These are phyloP conservation scores for Rhamnusium bicolor DNA, from an alignment of 2,888 invertebrate genomes.

Conservation along the genomic window DNA sequence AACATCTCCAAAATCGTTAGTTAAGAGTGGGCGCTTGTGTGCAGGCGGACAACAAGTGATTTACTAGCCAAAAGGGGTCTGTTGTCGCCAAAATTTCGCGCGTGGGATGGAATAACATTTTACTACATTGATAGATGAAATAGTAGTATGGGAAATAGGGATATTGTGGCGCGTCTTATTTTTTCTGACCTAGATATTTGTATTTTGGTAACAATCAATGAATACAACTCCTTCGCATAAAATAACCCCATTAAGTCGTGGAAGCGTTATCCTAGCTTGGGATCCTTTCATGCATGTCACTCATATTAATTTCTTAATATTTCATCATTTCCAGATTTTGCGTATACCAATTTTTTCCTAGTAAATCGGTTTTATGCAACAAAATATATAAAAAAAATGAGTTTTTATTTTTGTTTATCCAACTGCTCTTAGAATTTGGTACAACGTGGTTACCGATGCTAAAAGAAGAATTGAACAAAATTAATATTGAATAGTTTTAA, in stretches of 20 bases:
- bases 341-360: no score
- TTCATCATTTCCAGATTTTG: no score
- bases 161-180: constrained; percentile 11
- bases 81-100: constrained; percentile 41
- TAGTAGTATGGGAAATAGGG: constrained; percentile 2
- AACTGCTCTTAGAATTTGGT: no score
- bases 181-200: constrained; percentile 21
- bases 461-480: no score
- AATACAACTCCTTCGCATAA: neutral
- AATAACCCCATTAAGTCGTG: constrained; percentile 6
- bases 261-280: neutral
- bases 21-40: constrained; percentile 18
- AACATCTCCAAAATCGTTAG: constrained; percentile 26
- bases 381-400: no score
- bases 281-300: neutral
- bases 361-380: no score
- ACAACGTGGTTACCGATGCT: no score
- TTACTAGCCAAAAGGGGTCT: constrained; percentile 35
- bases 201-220: constrained; percentile 17
- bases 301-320: neutral
- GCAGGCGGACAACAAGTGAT: constrained; percentile 42
- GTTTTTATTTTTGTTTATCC: no score
- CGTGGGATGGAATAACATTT: constrained; percentile 11
- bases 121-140: constrained; percentile 22
- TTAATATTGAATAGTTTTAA: no score